Evolutionary conservation across 2,797 vertebrate genomes (phyloP).

Genomic region (Sebastes matsubarae): DNA sequence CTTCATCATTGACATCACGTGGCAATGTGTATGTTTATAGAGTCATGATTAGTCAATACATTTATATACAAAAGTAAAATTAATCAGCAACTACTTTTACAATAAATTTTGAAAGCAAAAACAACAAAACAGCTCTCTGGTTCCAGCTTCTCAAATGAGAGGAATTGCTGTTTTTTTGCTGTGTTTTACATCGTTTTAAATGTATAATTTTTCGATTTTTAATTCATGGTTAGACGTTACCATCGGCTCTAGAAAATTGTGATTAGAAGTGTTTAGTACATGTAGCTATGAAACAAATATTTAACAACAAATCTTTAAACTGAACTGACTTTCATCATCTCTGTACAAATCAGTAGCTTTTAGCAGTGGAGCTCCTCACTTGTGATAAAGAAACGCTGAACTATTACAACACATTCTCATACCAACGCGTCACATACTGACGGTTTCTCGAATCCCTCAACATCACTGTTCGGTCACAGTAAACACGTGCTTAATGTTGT

Average conservation of each 20-base stretch:
- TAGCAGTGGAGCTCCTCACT: neutral
- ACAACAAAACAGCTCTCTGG: neutral
- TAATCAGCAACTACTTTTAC: neutral
- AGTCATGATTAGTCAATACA: neutral
- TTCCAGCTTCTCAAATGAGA: neutral
- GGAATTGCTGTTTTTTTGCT: neutral
- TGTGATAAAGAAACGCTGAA: neutral
- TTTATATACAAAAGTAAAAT: too few species aligned
- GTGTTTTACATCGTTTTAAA: neutral
- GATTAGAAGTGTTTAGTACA: neutral
- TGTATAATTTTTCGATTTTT: too few species aligned
- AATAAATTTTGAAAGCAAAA: neutral
- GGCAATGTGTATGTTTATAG: neutral
- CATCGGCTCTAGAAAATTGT: neutral
- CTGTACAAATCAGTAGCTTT: neutral
- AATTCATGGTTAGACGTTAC: neutral
- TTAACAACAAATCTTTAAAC: neutral
- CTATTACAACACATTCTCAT: neutral
- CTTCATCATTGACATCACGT: neutral
- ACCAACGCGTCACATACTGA: neutral
- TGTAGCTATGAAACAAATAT: neutral
- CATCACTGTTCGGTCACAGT: neutral
- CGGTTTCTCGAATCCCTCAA: neutral
- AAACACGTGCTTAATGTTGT: neutral
- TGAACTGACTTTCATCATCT: neutral